Base-by-base conservation (phyloP, 2,888 invertebrate species). In the Buathra laborator region DNA sequence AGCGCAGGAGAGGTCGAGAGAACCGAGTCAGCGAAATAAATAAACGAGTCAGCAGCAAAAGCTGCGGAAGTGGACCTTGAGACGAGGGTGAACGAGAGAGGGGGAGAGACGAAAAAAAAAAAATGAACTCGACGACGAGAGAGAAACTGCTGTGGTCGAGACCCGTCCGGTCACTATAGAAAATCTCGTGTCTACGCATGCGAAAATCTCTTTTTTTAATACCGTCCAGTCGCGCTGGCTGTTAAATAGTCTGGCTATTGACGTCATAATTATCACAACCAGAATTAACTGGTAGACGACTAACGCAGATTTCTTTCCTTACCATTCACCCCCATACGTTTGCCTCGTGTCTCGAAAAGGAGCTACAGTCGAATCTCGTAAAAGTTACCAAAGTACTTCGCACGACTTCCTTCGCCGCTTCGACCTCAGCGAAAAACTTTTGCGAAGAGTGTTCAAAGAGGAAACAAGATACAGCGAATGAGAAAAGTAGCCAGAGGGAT, bases 21-120 rank as follows among this genome's bases (percentile, higher is more conserved):
- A 70, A 83, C 75, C 75, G 75, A 84, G 81, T 71, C 79, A 81
- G 81, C 83, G 70, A 68, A 84, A 87, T 82, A 81, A 79, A 87
- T 83, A 78, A 84, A 78, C 64, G 66, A 85, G 82, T 85, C 85
- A 85, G 85, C 85, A 85, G 85, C 76, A 71, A 82, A 78, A 85
- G 83, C 81, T 81, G 68, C 82, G 75, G 59, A 83, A 87, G 85
- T 83, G 87, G 83, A 87, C 83, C 81, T 85, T 76, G 87, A 72
- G 84, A 87, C 72, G 74, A 51, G 79, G 74, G 66, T 80, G 86
- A 74, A 80, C 77, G 72, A 78, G 70, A 67, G 62, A 80, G 62
- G 71, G 71, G 76, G 46, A 76, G 37, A 14, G 16, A 59, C 32
- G 51, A 68, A 14, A 74, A 59, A 74, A 82, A 37, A 37, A 9